Percentiles rank a stretch among this genome's conserved stretches.
phyloP scores from a whole-genome alignment of 2,888 invertebrate species.

The Brassicogethes aeneus region DNA sequence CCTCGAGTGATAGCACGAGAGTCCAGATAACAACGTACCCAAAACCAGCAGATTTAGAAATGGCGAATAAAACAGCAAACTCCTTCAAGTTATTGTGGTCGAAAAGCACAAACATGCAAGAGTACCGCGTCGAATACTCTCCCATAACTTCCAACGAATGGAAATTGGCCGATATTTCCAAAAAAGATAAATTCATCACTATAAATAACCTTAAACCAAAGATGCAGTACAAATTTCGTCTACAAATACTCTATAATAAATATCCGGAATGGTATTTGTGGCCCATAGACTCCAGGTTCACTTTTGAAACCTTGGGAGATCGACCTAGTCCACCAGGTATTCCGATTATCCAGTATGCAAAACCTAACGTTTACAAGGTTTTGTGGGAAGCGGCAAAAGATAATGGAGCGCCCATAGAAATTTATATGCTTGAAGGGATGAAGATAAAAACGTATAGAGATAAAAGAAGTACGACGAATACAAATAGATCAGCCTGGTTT shows the following conservation, averaged over 20 bases:
- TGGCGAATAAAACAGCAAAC: constrained; percentile 50
- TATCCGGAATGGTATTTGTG: constrained; percentile 55
- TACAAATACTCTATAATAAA: constrained; percentile 55
- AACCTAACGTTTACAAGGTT: constrained; percentile 65
- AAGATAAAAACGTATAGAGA: constrained; percentile 31
- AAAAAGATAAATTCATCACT: constrained; percentile 21
- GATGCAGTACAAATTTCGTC: constrained; percentile 67
- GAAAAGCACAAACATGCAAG: constrained; percentile 46
- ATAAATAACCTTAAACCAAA: constrained; percentile 55
- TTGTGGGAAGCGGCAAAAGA: constrained; percentile 72
- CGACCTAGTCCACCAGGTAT: constrained; percentile 71
- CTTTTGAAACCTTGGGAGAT: constrained; percentile 70
- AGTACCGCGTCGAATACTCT: constrained; percentile 44
- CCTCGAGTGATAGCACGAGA: constrained; percentile 43
- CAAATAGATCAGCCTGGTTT: constrained; percentile 34
- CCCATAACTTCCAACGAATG: constrained; percentile 42
- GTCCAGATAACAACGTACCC: constrained; percentile 61
- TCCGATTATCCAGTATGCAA: constrained; percentile 64
- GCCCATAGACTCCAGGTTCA: constrained; percentile 62
- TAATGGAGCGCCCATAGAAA: constrained; percentile 65
- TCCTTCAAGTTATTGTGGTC: constrained; percentile 59
- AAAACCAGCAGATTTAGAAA: constrained; percentile 56
- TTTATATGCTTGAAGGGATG: constrained; percentile 68
- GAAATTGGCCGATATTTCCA: constrained; percentile 29
- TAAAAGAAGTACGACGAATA: constrained; percentile 34